These are phyloP conservation scores for Megastigmus dorsalis DNA, from an alignment of 2,888 invertebrate genomes.

Conservation along the genomic window DNA sequence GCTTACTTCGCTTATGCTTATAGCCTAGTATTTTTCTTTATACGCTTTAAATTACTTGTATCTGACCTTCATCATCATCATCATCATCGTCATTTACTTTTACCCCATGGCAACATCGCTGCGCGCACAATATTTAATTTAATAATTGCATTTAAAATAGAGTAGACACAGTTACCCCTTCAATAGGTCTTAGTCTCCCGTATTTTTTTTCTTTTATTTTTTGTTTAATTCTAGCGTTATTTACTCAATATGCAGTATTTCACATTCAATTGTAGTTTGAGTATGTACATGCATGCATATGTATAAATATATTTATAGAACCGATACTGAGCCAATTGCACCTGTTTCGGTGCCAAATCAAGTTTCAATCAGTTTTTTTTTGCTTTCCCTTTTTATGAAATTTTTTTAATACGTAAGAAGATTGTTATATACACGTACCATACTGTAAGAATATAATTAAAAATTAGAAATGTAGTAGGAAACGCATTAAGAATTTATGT, in stretches of 20 bases:
- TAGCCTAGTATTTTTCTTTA: constrained; percentile 55
- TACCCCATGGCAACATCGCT: constrained; percentile 1
- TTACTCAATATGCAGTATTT: neutral
- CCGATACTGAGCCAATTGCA: neutral
- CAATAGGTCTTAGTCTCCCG: neutral
- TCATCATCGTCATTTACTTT: no score
- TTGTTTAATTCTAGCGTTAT: neutral
- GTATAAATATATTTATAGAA: constrained; percentile 12
- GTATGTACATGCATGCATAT: constrained; percentile 18
- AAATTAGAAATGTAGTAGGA: constrained; percentile 7
- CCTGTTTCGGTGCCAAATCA: constrained; percentile 1
- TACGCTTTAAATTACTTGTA: constrained; percentile 19
- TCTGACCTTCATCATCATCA: constrained; percentile 7
- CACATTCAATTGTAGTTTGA: neutral
- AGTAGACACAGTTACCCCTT: neutral
- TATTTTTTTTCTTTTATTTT: constrained; percentile 2
- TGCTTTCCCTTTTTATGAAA: no score
- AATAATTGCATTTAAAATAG: neutral
- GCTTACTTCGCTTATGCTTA: constrained; percentile 57
- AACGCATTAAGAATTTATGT: no score
- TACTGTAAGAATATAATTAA: constrained; percentile 13
- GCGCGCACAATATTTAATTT: neutral
- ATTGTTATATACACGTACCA: constrained; percentile 11
- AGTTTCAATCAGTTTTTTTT: neutral
- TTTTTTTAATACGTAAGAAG: neutral